Evolutionary conservation across 2,797 vertebrate species (phyloP).

Genomic region (Yasuhikotakia modesta): DNA sequence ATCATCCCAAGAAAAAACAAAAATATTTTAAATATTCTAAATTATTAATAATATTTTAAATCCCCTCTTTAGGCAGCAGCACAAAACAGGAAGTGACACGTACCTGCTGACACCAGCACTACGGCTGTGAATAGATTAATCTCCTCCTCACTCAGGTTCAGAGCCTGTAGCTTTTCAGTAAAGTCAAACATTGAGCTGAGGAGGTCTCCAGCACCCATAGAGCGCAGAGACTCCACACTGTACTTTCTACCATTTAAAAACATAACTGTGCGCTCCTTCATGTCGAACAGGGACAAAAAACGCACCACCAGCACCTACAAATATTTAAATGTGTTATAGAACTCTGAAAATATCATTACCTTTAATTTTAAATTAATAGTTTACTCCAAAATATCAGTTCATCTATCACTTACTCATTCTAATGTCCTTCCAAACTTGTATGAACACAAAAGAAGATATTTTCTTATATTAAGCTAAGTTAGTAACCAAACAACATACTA

Average conservation of each 20-base stretch:
- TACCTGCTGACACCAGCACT: slow-evolving; percentile 95
- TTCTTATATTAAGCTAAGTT: too few relatives aligned
- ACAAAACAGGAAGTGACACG: slow-evolving; percentile 48
- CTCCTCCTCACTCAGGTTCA: slow-evolving; percentile 92
- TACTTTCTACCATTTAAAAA: slow-evolving; percentile 93
- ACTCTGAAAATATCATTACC: too few relatives aligned
- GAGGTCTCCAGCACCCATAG: slow-evolving; percentile 92
- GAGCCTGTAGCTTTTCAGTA: slow-evolving; percentile 89
- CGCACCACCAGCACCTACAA: slow-evolving; percentile 93
- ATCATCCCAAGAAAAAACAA: too few relatives aligned
- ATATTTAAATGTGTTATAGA: too few relatives aligned
- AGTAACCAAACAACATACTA: too few relatives aligned
- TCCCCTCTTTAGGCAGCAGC: neutral
- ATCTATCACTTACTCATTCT: too few relatives aligned
- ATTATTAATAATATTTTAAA: too few relatives aligned
- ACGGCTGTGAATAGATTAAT: slow-evolving; percentile 98
- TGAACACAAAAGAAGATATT: too few relatives aligned
- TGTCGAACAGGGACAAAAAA: slow-evolving; percentile 90
- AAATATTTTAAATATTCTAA: too few relatives aligned
- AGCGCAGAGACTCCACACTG: slow-evolving; percentile 85
- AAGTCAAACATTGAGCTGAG: slow-evolving; percentile 97
- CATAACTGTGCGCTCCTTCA: slow-evolving; percentile 88
- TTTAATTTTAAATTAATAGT: too few relatives aligned
- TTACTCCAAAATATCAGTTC: too few relatives aligned
- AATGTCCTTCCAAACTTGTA: too few relatives aligned